phyloP scores from a whole-genome alignment of 2,113 vertebrate species.

The Psammodynastes pulverulentus region DNA sequence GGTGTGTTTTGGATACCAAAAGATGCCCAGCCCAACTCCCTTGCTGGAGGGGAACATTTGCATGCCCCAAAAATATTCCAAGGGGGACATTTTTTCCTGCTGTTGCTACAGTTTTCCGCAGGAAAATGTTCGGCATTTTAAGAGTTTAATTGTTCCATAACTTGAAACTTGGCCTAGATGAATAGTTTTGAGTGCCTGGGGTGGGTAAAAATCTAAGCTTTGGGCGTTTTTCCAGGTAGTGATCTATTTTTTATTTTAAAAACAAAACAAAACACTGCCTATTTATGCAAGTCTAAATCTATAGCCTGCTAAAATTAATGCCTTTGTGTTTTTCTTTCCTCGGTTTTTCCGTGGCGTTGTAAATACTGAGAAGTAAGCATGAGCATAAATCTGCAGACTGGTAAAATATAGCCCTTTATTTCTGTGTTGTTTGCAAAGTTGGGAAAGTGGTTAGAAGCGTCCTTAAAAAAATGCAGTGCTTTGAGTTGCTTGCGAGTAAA shows the following conservation, averaged over 20 bases:
- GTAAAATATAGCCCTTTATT: background rate
- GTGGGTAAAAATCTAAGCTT: background rate
- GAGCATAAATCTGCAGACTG: background rate
- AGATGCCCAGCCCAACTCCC: background rate
- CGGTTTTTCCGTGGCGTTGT: background rate
- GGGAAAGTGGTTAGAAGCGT: background rate
- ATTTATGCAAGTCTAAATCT: background rate
- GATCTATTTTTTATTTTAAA: background rate
- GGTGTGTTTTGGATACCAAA: background rate
- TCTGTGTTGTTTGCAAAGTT: background rate
- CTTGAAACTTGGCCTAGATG: background rate
- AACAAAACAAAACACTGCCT: background rate
- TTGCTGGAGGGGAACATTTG: background rate
- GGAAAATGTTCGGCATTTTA: background rate
- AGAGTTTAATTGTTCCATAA: background rate
- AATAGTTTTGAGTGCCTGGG: background rate
- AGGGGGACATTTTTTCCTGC: background rate
- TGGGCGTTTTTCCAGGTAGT: background rate
- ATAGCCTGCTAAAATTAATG: background rate
- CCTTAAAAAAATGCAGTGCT: background rate
- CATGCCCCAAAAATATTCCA: background rate
- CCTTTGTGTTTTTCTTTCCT: background rate
- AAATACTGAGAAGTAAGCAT: background rate
- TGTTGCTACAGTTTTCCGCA: background rate
- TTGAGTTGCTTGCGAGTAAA: background rate